phyloP scores from a whole-genome alignment of 2,113 vertebrate genomes.

The Megaleporinus macrocephalus region DNA sequence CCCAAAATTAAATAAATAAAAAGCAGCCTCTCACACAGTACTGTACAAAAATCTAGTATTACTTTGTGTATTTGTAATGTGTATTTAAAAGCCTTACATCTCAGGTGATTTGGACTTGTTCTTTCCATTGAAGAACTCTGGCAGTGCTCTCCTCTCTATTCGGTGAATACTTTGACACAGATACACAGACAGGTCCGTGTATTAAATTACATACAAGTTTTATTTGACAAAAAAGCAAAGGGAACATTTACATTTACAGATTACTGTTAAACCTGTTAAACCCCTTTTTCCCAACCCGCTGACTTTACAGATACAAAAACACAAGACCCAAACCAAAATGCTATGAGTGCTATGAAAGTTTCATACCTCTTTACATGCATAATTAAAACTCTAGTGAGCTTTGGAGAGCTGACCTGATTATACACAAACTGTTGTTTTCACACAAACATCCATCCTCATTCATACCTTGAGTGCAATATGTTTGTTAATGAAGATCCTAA shows the following conservation, averaged over 20 bases:
- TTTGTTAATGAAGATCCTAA: too few species aligned
- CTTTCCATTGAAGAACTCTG: constrained; percentile 96
- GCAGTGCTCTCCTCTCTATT: constrained; percentile 93
- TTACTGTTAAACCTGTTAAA: neutral
- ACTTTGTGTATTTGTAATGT: neutral
- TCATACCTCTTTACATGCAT: neutral
- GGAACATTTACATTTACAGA: neutral
- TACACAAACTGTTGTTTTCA: neutral
- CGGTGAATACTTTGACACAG: constrained; percentile 84
- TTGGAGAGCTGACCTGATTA: neutral
- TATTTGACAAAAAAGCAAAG: neutral
- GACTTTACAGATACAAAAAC: neutral
- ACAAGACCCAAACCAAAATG: neutral
- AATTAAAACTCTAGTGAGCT: neutral
- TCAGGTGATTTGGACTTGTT: constrained; percentile 98
- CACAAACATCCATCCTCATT: too few species aligned
- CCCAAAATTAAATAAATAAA: too few species aligned
- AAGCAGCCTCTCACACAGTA: too few species aligned
- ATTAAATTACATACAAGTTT: neutral
- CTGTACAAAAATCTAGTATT: neutral
- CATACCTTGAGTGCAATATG: neutral
- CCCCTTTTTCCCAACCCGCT: neutral
- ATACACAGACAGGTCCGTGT: neutral
- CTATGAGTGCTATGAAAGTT: neutral
- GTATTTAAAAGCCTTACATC: constrained; percentile 83